Evolutionary conservation across 2,888 invertebrate species (phyloP), one percentile per base, ranked within the genome.

Genomic region (Stenodera caucasica): DNA sequence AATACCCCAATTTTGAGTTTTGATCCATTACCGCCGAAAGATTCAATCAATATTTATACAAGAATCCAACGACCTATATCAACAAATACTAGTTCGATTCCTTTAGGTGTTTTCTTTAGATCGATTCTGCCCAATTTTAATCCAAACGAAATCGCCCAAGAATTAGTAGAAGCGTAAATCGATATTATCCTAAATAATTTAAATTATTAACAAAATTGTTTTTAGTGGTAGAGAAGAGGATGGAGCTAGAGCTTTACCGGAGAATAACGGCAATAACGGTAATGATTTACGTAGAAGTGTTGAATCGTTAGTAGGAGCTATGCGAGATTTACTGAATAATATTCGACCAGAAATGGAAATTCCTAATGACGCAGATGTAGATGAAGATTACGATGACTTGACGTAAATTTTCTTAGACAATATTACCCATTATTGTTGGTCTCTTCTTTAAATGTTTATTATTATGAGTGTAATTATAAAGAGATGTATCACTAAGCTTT

Each of bases 1-100:
- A 81, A 82, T 63, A 83, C 83, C 14, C 82, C 86, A n/a, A 84
- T 92, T 55, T 82, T 91, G 73, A 88, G 88, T 64, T 89, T 90
- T 73, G 92, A 93, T 80, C 92, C 92, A 5, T 80, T 92, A 61
- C 93, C 93, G 14, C 93, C 93, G 1, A 71, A 81, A 40, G 90
- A 93, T 79, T 86, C 90, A 0, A 85, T 92, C 29, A 86, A 89
- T 72, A 84, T 88, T 60, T 93, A 93, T 77, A 84, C 85, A 53
- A 84, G 86, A 66, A 81, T 82, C 29, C 76, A 76, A 68, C 75
- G 77, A 58, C 75, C 76, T 9, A 68, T 71, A 29, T 32, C 70
- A 40, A 65, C 73, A 33, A 71, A 67, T 11, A 71, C 67, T 58
- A 73, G 70, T 55, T 69, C 76, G 14, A 77, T 71, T 65, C 75